Percentiles rank a stretch among this genome's conserved stretches.
Conservation (phyloP, 2,888 invertebrate species). For the Trisateles emortualis region DNA sequence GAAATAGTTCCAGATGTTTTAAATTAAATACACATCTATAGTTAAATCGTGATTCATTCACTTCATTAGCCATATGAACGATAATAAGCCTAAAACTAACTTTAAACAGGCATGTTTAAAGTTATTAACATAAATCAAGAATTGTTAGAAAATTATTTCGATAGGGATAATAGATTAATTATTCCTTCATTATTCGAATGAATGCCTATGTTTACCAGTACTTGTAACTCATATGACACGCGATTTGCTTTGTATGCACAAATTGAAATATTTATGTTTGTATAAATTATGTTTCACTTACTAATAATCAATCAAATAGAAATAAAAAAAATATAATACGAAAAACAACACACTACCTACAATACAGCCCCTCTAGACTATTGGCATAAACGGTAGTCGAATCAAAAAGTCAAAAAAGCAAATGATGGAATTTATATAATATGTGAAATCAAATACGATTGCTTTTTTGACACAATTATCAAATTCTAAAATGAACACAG, state of each 20-base stretch:
- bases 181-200: constrained; percentile 20
- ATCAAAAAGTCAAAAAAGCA: too few relatives aligned
- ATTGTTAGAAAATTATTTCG: not conserved
- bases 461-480: too few relatives aligned
- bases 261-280: constrained; percentile 26
- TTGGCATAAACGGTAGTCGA: too few relatives aligned
- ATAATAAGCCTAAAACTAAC: too few relatives aligned
- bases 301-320: constrained; percentile 6
- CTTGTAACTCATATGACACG: constrained; percentile 18
- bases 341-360: not conserved
- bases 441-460: too few relatives aligned
- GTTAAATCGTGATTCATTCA: constrained; percentile 3
- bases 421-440: too few relatives aligned
- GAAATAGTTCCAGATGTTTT: constrained; percentile 13
- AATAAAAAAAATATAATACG: not conserved
- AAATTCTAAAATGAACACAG: too few relatives aligned
- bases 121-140: not conserved
- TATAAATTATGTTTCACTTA: constrained; percentile 11
- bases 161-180: constrained; percentile 23
- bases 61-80: too few relatives aligned
- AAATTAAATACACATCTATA: constrained; percentile 4
- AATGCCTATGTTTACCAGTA: constrained; percentile 16
- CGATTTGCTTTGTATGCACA: constrained; percentile 13
- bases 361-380: too few relatives aligned
- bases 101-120: too few relatives aligned